Evolutionary conservation across 2,888 invertebrate species (phyloP).

Genomic region (Hirtodrosophila alboralis): DNA sequence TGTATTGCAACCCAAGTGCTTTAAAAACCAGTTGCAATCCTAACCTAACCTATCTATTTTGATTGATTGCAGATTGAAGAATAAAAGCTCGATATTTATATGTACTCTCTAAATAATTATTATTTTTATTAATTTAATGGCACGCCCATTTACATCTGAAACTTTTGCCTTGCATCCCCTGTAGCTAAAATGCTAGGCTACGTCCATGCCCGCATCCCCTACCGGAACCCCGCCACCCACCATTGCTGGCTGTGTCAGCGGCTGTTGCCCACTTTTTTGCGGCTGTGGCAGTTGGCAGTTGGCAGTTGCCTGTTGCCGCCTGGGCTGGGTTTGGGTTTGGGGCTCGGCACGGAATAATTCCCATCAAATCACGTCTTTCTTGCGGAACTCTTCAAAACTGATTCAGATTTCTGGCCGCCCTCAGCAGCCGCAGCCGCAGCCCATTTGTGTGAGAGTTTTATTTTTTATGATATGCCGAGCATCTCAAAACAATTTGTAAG

Average conservation of each 20-base stretch:
- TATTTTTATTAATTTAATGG: too few relatives aligned
- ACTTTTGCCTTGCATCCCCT: slow-evolving; percentile 6
- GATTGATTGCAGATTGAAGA: too few relatives aligned
- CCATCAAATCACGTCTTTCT: slow-evolving; percentile 72
- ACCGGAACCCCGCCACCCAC: slow-evolving; percentile 2
- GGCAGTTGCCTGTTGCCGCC: slow-evolving; percentile 38
- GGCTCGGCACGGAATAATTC: slow-evolving; percentile 62
- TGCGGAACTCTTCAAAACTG: slow-evolving; percentile 75
- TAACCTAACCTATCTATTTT: too few relatives aligned
- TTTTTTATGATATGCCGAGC: slow-evolving; percentile 61
- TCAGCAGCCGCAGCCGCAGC: slow-evolving; percentile 26
- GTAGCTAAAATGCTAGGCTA: not conserved
- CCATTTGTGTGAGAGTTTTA: slow-evolving; percentile 31
- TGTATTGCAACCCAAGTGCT: too few relatives aligned
- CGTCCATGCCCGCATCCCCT: not conserved
- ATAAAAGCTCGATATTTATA: too few relatives aligned
- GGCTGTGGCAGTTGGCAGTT: slow-evolving; percentile 37
- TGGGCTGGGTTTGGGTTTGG: slow-evolving; percentile 8
- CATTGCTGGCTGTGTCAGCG: slow-evolving; percentile 23
- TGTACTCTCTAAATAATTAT: too few relatives aligned
- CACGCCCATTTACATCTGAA: too few relatives aligned
- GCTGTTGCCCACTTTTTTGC: slow-evolving; percentile 39
- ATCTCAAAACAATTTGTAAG: slow-evolving; percentile 76
- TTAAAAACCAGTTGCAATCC: too few relatives aligned
- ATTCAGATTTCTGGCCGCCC: slow-evolving; percentile 57